A percentile compares a stretch with the other conserved stretches of the same genome.
Conservation (phyloP, 2,113 vertebrate genomes). For the Asarcornis scutulata region DNA sequence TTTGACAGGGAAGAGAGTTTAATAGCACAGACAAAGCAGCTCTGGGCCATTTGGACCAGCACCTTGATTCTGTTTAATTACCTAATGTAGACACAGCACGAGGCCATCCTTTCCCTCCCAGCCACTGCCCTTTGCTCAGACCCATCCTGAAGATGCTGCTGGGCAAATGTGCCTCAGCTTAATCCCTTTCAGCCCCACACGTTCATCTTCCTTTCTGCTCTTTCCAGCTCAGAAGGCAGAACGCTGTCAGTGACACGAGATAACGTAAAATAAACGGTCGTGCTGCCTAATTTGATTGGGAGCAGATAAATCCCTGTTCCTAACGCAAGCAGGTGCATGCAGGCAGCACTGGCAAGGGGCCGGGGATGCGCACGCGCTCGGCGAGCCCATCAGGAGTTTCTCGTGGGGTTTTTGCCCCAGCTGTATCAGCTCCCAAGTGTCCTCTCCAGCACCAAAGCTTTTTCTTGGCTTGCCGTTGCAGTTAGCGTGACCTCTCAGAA, state of each 20-base stretch:
- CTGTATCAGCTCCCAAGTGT: neutral
- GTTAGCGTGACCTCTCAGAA: neutral
- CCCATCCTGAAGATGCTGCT: neutral
- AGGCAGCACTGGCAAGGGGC: fast-evolving
- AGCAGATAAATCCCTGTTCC: neutral
- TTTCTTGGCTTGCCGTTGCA: neutral
- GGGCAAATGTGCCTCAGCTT: fast-evolving
- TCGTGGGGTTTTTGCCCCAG: neutral
- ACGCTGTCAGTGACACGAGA: neutral
- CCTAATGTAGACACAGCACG: fast-evolving
- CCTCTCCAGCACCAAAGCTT: neutral
- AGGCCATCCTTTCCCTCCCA: neutral
- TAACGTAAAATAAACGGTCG: neutral
- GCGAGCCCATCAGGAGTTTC: neutral
- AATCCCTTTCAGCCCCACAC: neutral
- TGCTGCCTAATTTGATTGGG: fast-evolving
- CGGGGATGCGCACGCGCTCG: fast-evolving
- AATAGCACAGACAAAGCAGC: neutral
- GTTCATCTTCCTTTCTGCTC: neutral
- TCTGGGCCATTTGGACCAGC: neutral
- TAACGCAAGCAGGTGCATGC: fast-evolving
- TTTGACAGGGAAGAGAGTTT: neutral
- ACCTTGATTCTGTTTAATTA: neutral
- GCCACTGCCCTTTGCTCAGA: neutral
- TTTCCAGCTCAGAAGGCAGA: neutral